A percentile compares a stretch with the other conserved stretches of the same genome.
Conservation (phyloP, 2,797 vertebrate species). For the Pyrocephalus nanus region DNA sequence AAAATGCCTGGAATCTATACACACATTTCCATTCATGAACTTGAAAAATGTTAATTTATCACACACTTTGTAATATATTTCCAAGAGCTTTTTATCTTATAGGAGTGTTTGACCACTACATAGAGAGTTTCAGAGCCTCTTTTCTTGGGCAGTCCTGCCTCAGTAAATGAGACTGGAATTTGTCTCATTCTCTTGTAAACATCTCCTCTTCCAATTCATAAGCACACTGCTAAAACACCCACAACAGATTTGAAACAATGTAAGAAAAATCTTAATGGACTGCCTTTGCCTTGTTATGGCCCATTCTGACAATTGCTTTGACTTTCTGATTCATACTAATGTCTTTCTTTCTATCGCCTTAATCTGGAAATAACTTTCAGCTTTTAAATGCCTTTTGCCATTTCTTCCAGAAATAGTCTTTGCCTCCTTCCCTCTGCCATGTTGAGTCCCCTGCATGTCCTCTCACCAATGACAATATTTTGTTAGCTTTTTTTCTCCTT, state of each 20-base stretch:
- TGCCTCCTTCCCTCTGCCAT: neutral
- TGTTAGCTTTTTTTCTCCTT: neutral
- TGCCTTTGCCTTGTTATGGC: neutral
- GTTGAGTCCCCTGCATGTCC: neutral
- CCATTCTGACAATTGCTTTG: neutral
- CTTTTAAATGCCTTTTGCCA: neutral
- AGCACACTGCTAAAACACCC: neutral
- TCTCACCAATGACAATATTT: neutral
- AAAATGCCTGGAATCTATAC: neutral
- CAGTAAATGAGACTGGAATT: neutral
- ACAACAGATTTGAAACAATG: neutral
- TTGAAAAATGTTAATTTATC: conserved; percentile 16
- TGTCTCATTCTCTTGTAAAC: neutral
- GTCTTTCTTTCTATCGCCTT: neutral
- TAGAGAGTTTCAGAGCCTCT: neutral
- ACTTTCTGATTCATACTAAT: neutral
- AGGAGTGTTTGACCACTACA: neutral
- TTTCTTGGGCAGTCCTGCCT: neutral
- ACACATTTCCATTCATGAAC: neutral
- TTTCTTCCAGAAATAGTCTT: neutral
- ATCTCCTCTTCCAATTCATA: neutral
- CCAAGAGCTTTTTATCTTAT: neutral
- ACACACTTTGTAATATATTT: neutral
- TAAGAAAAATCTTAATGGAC: neutral
- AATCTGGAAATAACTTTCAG: neutral